Base-by-base conservation (phyloP, 2,113 vertebrate species). In the Melanerpes formicivorus region DNA sequence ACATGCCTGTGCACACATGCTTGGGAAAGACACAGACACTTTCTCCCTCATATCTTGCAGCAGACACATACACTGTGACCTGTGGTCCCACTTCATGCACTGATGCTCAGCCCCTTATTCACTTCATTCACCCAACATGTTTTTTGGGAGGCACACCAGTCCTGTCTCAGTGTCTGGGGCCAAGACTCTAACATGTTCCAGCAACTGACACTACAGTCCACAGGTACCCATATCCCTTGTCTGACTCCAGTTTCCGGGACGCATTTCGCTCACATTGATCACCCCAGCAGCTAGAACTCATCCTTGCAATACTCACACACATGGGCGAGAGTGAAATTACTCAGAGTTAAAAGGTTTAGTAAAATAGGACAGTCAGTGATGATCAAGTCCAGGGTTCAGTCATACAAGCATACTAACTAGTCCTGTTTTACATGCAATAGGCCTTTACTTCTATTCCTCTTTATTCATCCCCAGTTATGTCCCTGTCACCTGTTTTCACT, bases 361-460 rank as follows among this genome's bases (percentile, higher is more conserved):
- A 55, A 60, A 76, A 48, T 18, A 60, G 11, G 16, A 13, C 16
- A 48, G 17, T 42, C 15, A 55, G 14, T 1, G 6, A 17, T 34
- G 9, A 48, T 32, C 22, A 44, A n/a, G 3, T 0, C 0, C 44
- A 66, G 44, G 3, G 14, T 15, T 84, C 52, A 37, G 18, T 48
- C 42, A 48, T 10, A 50, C 17, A 46, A 46, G 3, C 4, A 22
- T 25, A 65, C 6, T 6, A 18, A 25, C 26, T 65, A 27, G 22
- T 71, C 19, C 3, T 0, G 0, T 70, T 54, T 71, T 65, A 40
- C 12, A 56, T 0, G 0, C 6, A 26, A 21, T 11, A 5, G 29
- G 2, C 7, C n/a, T 84, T 87, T 48, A 21, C 79, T 18, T 26
- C 56, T 93, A 18, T 66, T 64, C 27, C 12, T 73, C 13, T 13